Percentiles rank a stretch among this genome's conserved stretches.
Conservation (phyloP, 2,888 invertebrate species). For the Cybosia mesomella region DNA sequence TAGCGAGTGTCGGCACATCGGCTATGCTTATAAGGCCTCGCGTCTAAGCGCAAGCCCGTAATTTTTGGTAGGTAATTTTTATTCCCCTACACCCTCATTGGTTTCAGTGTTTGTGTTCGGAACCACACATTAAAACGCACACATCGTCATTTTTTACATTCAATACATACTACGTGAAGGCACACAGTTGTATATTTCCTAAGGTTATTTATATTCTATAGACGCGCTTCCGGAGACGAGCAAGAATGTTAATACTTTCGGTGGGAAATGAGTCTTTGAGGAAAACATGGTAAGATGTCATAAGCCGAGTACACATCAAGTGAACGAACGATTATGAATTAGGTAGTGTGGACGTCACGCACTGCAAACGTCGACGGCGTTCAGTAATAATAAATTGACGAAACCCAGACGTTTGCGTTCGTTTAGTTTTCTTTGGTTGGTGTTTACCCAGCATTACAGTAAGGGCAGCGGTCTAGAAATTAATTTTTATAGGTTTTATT, state of each 20-base stretch:
- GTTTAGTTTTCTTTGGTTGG: not conserved
- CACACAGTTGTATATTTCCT: constrained; percentile 33
- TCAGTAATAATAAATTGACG: not conserved
- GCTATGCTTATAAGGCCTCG: not conserved
- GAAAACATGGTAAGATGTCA: not conserved
- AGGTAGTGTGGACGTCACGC: too few relatives aligned
- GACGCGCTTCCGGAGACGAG: constrained; percentile 63
- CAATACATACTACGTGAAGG: constrained; percentile 22
- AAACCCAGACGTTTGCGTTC: not conserved
- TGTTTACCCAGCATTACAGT: not conserved
- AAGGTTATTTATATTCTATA: constrained; percentile 67
- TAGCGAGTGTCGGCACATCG: not conserved
- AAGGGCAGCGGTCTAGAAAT: too few relatives aligned
- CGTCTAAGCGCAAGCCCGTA: too few relatives aligned
- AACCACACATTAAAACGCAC: not conserved
- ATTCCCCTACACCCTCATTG: not conserved
- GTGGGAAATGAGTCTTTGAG: constrained; percentile 55
- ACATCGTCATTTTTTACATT: not conserved
- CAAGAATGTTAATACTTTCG: constrained; percentile 60
- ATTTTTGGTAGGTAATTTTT: too few relatives aligned
- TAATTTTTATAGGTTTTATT: too few relatives aligned
- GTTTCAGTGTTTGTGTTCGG: not conserved
- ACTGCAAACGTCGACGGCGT: not conserved
- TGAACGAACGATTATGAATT: not conserved
- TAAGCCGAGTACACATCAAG: not conserved